A percentile compares a stretch with the other conserved stretches of the same genome.
Conservation (phyloP, 2,888 invertebrate genomes). For the Unio pictorum region DNA sequence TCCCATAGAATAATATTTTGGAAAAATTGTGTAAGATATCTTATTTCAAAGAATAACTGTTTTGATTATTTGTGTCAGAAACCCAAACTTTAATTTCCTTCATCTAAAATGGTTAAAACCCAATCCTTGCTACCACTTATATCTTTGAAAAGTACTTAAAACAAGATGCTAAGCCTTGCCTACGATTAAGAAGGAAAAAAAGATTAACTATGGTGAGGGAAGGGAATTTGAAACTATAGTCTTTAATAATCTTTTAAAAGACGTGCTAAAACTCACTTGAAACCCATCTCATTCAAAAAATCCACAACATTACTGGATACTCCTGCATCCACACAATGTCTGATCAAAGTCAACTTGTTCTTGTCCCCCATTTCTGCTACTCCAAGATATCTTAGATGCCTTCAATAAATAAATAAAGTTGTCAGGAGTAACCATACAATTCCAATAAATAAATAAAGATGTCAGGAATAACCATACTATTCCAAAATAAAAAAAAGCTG, state of each 20-base stretch:
- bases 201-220: too few species aligned
- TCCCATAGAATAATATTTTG: too few species aligned
- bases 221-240: too few species aligned
- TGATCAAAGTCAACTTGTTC: constrained; percentile 88
- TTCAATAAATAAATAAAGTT: constrained; percentile 22
- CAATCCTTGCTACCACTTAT: too few species aligned
- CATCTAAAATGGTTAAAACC: too few species aligned
- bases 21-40: too few species aligned
- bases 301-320: constrained; percentile 91
- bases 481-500: not conserved
- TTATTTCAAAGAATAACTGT: too few species aligned
- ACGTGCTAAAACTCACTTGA: constrained; percentile 54
- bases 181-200: too few species aligned
- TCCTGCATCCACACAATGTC: constrained; percentile 93
- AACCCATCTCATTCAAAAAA: constrained; percentile 91
- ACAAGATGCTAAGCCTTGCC: too few species aligned
- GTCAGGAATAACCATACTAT: not conserved
- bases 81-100: too few species aligned
- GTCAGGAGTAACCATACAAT: not conserved
- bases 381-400: constrained; percentile 92
- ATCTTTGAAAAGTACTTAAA: too few species aligned
- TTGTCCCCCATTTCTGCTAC: constrained; percentile 91
- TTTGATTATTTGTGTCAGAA: too few species aligned
- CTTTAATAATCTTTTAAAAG: not conserved
- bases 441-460: not conserved